Percentiles rank a stretch among this genome's conserved stretches.
Evolutionary conservation across 64 coral and sea anemone genomes (phyloP).

Genomic region (Dendronephthya gigantea): DNA sequence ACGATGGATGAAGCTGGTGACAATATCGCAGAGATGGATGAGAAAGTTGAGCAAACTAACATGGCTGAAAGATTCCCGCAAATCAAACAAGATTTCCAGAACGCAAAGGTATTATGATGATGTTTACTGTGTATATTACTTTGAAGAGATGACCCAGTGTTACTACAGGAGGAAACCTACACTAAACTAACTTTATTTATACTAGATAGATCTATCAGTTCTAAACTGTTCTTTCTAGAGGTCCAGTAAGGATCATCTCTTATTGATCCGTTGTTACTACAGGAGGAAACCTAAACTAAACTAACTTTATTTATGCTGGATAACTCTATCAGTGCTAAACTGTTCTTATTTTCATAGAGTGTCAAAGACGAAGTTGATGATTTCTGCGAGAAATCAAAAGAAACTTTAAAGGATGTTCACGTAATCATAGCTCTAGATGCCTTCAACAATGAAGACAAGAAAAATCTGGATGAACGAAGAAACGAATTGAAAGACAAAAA

Average conservation of each 20-base stretch:
- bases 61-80: not conserved
- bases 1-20: not conserved
- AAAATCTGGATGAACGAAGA: not conserved
- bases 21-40: not conserved
- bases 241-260: too few relatives aligned
- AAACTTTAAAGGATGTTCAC: not conserved
- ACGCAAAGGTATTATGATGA: not conserved
- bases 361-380: not conserved
- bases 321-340: not conserved
- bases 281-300: too few relatives aligned
- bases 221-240: too few relatives aligned
- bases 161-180: too few relatives aligned
- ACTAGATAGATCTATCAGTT: too few relatives aligned
- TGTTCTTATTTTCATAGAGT: not conserved
- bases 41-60: not conserved
- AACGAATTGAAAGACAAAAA: not conserved
- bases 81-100: not conserved
- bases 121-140: not conserved
- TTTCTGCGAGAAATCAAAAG: not conserved
- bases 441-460: not conserved
- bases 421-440: not conserved
- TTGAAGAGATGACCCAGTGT: too few relatives aligned
- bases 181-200: too few relatives aligned
- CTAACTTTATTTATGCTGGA: too few relatives aligned
- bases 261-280: too few relatives aligned